A percentile compares a stretch with the other conserved stretches of the same genome.
phyloP scores from a whole-genome alignment of 2,113 vertebrate genomes.

The Siphamia tubifer region DNA sequence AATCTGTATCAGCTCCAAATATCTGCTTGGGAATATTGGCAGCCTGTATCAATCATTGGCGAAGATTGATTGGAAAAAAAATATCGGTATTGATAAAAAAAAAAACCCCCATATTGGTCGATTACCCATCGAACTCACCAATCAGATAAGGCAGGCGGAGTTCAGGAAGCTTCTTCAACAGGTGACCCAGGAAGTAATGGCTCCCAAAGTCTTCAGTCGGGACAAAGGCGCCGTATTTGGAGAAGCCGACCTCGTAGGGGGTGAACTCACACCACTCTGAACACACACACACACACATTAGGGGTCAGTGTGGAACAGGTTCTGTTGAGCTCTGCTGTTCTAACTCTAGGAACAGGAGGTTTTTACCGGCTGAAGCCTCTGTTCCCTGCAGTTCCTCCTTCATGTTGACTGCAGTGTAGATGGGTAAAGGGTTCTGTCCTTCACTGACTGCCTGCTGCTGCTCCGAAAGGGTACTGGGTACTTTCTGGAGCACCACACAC shows the following conservation, averaged over 20 bases:
- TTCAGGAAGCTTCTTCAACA: constrained; percentile 83
- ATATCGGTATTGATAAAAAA: too few species aligned
- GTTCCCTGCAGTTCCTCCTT: constrained; percentile 71
- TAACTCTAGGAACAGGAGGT: too few species aligned
- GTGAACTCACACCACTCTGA: constrained; percentile 90
- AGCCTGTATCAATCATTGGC: too few species aligned
- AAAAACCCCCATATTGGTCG: too few species aligned
- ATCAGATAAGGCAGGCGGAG: constrained; percentile 84
- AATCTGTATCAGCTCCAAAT: too few species aligned
- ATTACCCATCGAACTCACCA: constrained; percentile 79
- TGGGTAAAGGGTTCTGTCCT: constrained; percentile 88
- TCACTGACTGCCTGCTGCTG: constrained; percentile 79
- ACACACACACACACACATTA: background rate
- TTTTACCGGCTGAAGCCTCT: constrained; percentile 35
- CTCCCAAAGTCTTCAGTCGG: constrained; percentile 85
- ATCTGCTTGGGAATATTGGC: too few species aligned
- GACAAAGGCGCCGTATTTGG: constrained; percentile 86
- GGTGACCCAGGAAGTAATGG: constrained; percentile 86
- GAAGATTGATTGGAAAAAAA: too few species aligned
- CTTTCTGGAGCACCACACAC: constrained; percentile 74
- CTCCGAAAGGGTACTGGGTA: constrained; percentile 78
- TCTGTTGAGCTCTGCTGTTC: too few species aligned
- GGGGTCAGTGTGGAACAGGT: too few species aligned
- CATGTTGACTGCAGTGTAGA: constrained; percentile 87
- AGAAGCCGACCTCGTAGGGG: constrained; percentile 87